Percentiles rank a stretch among this genome's conserved stretches.
These are phyloP conservation scores for Rhynchomys soricoides DNA, from an alignment of 2,113 vertebrate genomes.

Conservation along the genomic window DNA sequence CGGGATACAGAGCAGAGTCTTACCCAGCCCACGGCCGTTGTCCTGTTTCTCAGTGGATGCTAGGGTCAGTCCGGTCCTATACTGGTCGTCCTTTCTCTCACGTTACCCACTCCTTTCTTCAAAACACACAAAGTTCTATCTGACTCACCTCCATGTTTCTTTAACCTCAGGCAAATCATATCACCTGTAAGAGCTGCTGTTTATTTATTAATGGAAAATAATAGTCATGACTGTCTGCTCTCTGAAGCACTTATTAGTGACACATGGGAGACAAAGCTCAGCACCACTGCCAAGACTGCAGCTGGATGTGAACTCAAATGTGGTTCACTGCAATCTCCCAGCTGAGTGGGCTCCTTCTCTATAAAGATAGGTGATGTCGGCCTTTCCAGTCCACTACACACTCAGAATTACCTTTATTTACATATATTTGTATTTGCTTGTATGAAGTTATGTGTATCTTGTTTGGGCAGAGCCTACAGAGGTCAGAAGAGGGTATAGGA, in stretches of 20 bases:
- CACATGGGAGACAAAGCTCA: neutral
- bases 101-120: neutral
- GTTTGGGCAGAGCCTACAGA: neutral
- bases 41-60: neutral
- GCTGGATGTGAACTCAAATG: neutral
- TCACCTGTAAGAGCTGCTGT: conserved; percentile 38
- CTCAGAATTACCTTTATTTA: neutral
- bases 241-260: neutral
- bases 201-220: conserved; percentile 17
- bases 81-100: neutral
- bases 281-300: neutral
- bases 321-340: neutral
- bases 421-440: neutral
- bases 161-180: conserved; percentile 25
- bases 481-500: neutral
- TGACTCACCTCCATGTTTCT: conserved; percentile 52
- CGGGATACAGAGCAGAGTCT: neutral
- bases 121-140: neutral
- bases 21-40: neutral
- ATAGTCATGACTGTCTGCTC: neutral
- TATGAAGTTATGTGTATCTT: neutral
- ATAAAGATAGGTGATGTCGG: neutral
- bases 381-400: neutral
- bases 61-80: neutral
- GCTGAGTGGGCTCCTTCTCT: neutral